phyloP scores from a whole-genome alignment of 2,797 vertebrate species.

The Pangasius macronema region DNA sequence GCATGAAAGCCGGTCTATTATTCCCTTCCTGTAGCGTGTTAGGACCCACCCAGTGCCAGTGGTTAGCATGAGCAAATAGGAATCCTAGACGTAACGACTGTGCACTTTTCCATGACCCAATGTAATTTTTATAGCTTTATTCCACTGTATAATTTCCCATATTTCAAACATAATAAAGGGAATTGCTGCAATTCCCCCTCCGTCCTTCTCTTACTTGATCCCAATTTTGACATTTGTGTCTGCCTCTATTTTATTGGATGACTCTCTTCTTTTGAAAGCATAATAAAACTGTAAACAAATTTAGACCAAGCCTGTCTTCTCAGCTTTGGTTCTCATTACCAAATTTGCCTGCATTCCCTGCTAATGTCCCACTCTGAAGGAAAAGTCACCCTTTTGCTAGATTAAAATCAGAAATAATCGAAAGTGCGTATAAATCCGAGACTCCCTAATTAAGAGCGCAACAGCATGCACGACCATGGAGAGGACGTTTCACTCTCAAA shows the following conservation, averaged over 20 bases:
- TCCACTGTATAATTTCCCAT: conserved; percentile 58
- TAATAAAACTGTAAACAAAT: conserved; percentile 76
- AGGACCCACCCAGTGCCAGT: conserved; percentile 40
- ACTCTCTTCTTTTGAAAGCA: conserved; percentile 66
- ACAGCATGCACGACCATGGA: conserved; percentile 60
- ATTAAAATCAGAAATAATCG: conserved; percentile 71
- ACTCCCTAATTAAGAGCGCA: conserved; percentile 61
- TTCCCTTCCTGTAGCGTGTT: conserved; percentile 24
- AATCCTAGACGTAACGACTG: conserved; percentile 54
- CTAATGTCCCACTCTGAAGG: conserved; percentile 60
- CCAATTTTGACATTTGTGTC: conserved; percentile 68
- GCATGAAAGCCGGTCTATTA: conserved; percentile 35
- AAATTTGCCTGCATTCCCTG: conserved; percentile 59
- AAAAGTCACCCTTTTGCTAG: conserved; percentile 66
- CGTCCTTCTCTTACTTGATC: conserved; percentile 57
- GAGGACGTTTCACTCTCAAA: conserved; percentile 59
- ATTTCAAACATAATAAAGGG: conserved; percentile 66
- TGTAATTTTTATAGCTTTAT: conserved; percentile 61
- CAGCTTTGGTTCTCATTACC: conserved; percentile 70
- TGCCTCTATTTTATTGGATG: conserved; percentile 63
- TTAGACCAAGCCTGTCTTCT: conserved; percentile 64
- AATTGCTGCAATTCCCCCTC: conserved; percentile 57
- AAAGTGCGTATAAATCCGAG: conserved; percentile 71
- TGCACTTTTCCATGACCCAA: conserved; percentile 62
- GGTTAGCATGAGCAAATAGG: conserved; percentile 51